A percentile compares a stretch with the other conserved stretches of the same genome.
These are phyloP conservation scores for Larimichthys polyactis DNA, from an alignment of 2,113 vertebrate genomes.

Conservation along the genomic window DNA sequence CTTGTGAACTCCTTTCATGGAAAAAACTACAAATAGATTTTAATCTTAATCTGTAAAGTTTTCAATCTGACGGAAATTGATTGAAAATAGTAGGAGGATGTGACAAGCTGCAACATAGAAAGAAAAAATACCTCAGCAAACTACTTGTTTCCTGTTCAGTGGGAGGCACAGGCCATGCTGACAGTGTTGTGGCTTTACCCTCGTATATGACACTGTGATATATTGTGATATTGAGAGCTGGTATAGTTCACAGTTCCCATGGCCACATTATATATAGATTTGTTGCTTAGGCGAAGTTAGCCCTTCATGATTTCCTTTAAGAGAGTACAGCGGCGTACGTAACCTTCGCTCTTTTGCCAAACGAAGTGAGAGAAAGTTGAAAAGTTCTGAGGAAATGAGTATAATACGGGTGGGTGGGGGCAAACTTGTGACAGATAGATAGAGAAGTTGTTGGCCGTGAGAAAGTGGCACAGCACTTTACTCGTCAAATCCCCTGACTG, in stretches of 20 bases:
- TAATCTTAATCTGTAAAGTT: slow-evolving; percentile 53
- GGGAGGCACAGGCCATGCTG: slow-evolving; percentile 43
- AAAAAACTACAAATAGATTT: not conserved
- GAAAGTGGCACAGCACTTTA: slow-evolving; percentile 73
- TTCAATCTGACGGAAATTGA: slow-evolving; percentile 59
- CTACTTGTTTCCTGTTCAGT: slow-evolving; percentile 69
- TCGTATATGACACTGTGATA: slow-evolving; percentile 13
- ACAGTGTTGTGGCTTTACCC: slow-evolving; percentile 48
- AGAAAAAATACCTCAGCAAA: slow-evolving; percentile 55
- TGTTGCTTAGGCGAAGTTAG: not conserved
- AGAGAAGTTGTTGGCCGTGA: slow-evolving; percentile 71
- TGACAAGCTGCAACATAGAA: slow-evolving; percentile 34
- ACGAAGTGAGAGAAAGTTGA: slow-evolving; percentile 36
- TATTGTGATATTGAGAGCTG: slow-evolving; percentile 22
- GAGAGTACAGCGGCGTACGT: slow-evolving; percentile 33
- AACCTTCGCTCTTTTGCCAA: slow-evolving; percentile 46
- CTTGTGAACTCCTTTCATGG: not conserved
- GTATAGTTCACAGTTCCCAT: slow-evolving; percentile 46
- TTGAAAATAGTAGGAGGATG: slow-evolving; percentile 52
- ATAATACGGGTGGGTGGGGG: slow-evolving; percentile 56
- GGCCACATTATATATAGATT: not conserved
- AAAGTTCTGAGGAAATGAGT: slow-evolving; percentile 35
- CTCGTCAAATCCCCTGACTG: slow-evolving; percentile 34
- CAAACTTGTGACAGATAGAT: slow-evolving; percentile 31
- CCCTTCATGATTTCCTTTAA: not conserved